phyloP scores from a whole-genome alignment of 2,113 vertebrate species.

The Guaruba guarouba region DNA sequence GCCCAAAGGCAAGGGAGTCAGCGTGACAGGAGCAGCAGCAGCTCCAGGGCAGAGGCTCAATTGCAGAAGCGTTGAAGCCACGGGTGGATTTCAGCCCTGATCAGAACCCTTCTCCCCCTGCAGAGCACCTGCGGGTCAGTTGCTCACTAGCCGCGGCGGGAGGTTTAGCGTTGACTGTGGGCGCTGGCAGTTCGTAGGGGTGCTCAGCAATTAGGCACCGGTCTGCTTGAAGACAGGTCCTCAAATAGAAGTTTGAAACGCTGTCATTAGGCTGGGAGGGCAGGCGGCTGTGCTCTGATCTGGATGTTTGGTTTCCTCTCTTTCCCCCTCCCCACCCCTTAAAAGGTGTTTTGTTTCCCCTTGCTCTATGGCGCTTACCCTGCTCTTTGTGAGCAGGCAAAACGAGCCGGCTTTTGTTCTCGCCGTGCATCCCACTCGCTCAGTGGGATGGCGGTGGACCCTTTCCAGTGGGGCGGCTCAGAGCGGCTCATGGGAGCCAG shows the following conservation, averaged over 20 bases:
- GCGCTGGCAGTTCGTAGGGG: not conserved
- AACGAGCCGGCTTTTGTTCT: not conserved
- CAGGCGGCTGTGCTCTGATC: not conserved
- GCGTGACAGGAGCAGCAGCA: not conserved
- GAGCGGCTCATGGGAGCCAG: not conserved
- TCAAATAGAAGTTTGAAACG: not conserved
- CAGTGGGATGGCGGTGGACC: rapidly evolving
- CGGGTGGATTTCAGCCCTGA: not conserved
- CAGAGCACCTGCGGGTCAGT: rapidly evolving
- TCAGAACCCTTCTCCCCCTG: not conserved
- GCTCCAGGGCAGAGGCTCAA: not conserved
- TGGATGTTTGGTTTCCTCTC: slow-evolving; percentile 32
- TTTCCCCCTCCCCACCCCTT: not conserved
- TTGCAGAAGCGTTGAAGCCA: not conserved
- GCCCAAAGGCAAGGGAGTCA: not conserved
- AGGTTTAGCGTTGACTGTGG: not conserved
- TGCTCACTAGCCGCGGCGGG: rapidly evolving
- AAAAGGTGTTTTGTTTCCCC: slow-evolving; percentile 22
- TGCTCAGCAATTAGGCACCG: not conserved
- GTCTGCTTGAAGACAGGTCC: not conserved
- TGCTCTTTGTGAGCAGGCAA: not conserved
- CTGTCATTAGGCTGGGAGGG: not conserved
- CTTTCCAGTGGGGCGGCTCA: rapidly evolving
- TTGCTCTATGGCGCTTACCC: not conserved
- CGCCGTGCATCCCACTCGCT: not conserved